These are phyloP conservation scores for Bettongia penicillata DNA, from an alignment of 2,113 vertebrate genomes.

Conservation along the genomic window DNA sequence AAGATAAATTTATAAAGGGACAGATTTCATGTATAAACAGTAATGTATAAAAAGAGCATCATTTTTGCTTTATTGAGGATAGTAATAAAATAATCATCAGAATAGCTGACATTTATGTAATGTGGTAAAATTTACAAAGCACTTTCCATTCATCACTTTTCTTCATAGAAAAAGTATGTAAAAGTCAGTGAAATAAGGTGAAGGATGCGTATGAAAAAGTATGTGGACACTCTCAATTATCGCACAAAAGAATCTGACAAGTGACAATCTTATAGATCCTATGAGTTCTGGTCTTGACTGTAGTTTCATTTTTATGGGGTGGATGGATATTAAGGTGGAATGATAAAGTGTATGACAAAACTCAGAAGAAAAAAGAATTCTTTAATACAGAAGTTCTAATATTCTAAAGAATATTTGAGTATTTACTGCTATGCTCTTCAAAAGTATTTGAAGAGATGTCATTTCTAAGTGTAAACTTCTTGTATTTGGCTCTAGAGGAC, in stretches of 20 bases:
- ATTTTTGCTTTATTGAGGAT: neutral
- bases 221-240: neutral
- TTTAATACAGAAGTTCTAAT: neutral
- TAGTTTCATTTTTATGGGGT: neutral
- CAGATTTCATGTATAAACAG: neutral
- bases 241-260: neutral
- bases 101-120: neutral
- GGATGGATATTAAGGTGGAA: neutral
- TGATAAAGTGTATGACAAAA: neutral
- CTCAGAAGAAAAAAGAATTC: neutral
- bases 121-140: neutral
- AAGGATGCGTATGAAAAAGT: neutral
- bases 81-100: neutral
- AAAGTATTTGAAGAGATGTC: neutral
- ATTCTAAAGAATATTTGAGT: neutral
- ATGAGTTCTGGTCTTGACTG: neutral
- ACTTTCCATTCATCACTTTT: neutral
- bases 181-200: neutral
- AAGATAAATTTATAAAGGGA: neutral
- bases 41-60: neutral
- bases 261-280: neutral
- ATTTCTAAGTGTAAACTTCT: neutral
- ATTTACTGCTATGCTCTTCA: neutral
- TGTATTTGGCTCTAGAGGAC: neutral
- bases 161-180: neutral